These are phyloP conservation scores for Chelonus formosanus DNA, from an alignment of 2,888 invertebrate species.

Conservation along the genomic window DNA sequence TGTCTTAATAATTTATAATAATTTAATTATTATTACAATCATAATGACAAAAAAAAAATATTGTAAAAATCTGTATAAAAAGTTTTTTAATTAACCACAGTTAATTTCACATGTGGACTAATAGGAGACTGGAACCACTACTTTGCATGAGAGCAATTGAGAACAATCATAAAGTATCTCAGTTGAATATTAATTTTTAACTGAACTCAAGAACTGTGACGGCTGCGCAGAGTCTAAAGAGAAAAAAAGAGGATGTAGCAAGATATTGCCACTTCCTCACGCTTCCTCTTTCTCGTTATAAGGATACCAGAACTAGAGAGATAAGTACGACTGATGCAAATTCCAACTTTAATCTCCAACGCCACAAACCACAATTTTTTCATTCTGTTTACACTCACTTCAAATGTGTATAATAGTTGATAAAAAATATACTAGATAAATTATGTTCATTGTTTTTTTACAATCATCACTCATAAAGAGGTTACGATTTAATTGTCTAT, in stretches of 20 bases:
- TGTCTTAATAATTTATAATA: neutral
- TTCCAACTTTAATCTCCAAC: constrained; percentile 13
- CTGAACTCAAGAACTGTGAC: constrained; percentile 21
- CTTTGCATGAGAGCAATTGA: constrained; percentile 9
- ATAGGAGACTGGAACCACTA: neutral
- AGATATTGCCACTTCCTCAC: constrained; percentile 32
- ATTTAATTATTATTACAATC: neutral
- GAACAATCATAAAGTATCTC: constrained; percentile 3
- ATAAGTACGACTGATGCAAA: constrained; percentile 20
- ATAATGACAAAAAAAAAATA: too few relatives aligned
- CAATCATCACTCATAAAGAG: too few relatives aligned
- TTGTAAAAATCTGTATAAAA: neutral
- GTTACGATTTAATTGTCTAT: too few relatives aligned
- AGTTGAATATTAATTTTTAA: constrained; percentile 25
- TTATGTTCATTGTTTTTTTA: too few relatives aligned
- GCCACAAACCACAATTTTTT: neutral
- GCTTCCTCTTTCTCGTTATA: constrained; percentile 23
- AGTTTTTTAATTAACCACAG: constrained; percentile 3
- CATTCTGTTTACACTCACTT: neutral
- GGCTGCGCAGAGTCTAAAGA: neutral
- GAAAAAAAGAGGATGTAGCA: constrained; percentile 28
- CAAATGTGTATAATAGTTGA: too few relatives aligned
- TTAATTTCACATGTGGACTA: constrained; percentile 1
- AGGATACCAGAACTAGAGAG: constrained; percentile 19
- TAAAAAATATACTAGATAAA: too few relatives aligned